phyloP scores from a whole-genome alignment of 2,888 invertebrate species.

The Sinopyrophorus schimmeli region DNA sequence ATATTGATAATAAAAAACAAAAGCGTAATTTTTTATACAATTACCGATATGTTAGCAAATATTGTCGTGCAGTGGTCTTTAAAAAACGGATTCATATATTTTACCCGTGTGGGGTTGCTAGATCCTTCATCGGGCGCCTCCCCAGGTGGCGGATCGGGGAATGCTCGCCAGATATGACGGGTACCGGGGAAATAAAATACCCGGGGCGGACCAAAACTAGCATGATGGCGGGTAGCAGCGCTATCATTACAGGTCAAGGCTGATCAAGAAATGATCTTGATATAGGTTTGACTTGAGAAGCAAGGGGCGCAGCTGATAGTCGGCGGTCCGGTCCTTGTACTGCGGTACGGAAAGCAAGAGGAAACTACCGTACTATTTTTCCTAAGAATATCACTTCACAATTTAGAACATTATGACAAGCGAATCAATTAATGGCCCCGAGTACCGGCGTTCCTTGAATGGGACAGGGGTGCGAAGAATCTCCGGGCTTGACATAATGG shows the following conservation, averaged over 20 bases:
- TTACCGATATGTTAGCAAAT: too few species aligned
- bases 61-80: too few species aligned
- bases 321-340: conserved; percentile 2
- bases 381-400: conserved; percentile 8
- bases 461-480: conserved; percentile 8
- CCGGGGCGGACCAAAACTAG: too few species aligned
- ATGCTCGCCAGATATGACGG: too few species aligned
- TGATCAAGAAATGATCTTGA: background rate
- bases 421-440: conserved; percentile 5
- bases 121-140: too few species aligned
- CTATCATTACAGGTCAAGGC: conserved; percentile 2
- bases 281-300: background rate
- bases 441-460: conserved; percentile 7
- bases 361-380: conserved; percentile 11
- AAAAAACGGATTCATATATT: too few species aligned
- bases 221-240: conserved; percentile 4
- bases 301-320: background rate
- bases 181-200: too few species aligned
- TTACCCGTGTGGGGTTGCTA: too few species aligned
- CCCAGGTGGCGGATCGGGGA: too few species aligned
- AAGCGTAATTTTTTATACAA: too few species aligned
- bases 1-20: too few species aligned
- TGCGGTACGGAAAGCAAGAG: conserved; percentile 8
- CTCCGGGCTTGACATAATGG: conserved; percentile 5
- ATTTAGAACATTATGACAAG: conserved; percentile 10